A percentile compares a stretch with the other conserved stretches of the same genome.
Conservation (phyloP, 2,797 vertebrate species). For the Lacerta agilis region DNA sequence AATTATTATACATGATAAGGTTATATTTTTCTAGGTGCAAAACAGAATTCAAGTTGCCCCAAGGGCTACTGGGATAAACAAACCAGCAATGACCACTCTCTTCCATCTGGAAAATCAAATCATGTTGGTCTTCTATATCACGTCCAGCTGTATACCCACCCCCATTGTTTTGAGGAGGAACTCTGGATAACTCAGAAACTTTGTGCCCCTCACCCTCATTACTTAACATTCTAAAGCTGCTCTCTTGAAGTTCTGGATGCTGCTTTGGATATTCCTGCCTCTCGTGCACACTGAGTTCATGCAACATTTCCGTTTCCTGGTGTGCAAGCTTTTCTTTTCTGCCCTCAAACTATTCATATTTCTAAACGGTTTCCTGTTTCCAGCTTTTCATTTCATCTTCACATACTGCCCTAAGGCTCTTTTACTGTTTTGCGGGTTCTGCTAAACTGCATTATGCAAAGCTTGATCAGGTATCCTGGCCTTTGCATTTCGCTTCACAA, state of each 20-base stretch:
- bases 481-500: not conserved
- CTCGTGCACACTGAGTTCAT: not conserved
- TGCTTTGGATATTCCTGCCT: not conserved
- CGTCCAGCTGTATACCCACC: not conserved
- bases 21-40: not conserved
- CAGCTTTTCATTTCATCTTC: slow-evolving; percentile 5
- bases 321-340: not conserved
- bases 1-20: not conserved
- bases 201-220: not conserved
- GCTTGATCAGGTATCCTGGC: not conserved
- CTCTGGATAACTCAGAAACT: not conserved
- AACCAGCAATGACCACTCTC: no score
- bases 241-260: not conserved
- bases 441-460: not conserved
- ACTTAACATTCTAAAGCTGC: not conserved
- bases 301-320: slow-evolving; percentile 17
- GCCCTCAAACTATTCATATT: slow-evolving; percentile 4
- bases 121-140: not conserved
- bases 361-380: slow-evolving; percentile 18
- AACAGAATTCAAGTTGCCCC: not conserved
- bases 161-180: not conserved
- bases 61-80: not conserved
- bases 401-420: not conserved
- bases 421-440: not conserved
- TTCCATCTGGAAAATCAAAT: not conserved